Conservation (phyloP, 2,888 invertebrate species). For the Mylabris sibirica region DNA sequence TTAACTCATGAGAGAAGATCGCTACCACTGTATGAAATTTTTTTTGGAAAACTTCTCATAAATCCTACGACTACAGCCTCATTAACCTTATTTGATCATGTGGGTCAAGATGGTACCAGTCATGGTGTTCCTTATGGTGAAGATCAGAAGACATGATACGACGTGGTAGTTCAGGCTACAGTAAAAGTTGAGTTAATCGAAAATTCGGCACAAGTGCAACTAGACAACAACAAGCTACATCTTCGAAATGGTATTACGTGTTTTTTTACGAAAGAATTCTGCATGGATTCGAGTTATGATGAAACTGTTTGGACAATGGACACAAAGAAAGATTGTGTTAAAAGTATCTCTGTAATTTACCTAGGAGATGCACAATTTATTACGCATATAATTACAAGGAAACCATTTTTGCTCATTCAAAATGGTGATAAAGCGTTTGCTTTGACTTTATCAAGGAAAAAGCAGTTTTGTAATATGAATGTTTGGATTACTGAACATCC, state of each 20-base stretch:
- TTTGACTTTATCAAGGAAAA: background rate
- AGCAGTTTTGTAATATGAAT: background rate
- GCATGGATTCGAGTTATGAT: conserved; percentile 21
- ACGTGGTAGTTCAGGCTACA: too few species aligned
- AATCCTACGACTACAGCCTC: conserved; percentile 33
- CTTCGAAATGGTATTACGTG: conserved; percentile 16
- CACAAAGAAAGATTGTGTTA: too few species aligned
- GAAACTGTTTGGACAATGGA: conserved; percentile 15
- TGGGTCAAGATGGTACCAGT: too few species aligned
- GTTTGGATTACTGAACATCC: conserved; percentile 11
- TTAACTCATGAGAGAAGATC: background rate
- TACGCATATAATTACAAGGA: background rate
- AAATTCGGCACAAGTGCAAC: conserved; percentile 17
- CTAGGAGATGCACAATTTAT: background rate
- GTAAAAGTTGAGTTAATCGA: conserved; percentile 6
- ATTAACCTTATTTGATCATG: too few species aligned
- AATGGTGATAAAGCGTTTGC: too few species aligned
- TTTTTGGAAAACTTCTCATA: conserved; percentile 43
- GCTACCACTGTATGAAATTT: background rate
- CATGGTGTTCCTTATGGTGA: too few species aligned
- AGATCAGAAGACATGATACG: too few species aligned
- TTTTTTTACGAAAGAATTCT: conserved; percentile 19
- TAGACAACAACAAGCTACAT: conserved; percentile 14
- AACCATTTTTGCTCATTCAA: too few species aligned
- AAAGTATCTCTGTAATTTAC: background rate